Base-by-base conservation (phyloP, 2,797 vertebrate genomes). In the Tolypeutes matacus region DNA sequence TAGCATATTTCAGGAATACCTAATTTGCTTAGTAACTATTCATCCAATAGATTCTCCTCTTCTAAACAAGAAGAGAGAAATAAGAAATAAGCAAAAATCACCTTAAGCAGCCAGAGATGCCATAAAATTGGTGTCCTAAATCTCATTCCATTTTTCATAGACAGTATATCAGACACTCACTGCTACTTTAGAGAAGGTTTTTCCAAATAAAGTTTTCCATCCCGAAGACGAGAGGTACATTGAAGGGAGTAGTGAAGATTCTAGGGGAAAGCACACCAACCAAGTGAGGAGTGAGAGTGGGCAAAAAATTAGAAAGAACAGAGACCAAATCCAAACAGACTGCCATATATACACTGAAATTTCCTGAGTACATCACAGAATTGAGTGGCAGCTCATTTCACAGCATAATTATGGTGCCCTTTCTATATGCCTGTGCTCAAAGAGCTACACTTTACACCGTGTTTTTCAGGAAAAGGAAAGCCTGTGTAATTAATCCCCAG, bases 321-420 rank as follows among this genome's bases (percentile, higher is more conserved):
- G 90, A 84, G 51, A 81, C 39, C 70, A 46, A 91, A 62, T 10
- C 12, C 17, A 93, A 60, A 36, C 4, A 42, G 27, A 86, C 4
- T 67, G 15, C 21, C 20, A 46, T 75, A n/a, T 92, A 46, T 76
- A 90, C 36, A 20, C 46, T 56, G 1, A 84, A 89, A 86, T 90
- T 86, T 92, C n/a, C 81, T 62, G 39, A 90, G 31, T 80, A 51
- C 8, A 39, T 72, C 34, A 69, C 34, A 90, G 27, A 91, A 77
- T 58, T 89, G 53, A 93, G 92, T 88, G 78, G 86, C 51, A 95
- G 34, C 34, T 90, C 23, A 86, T 85, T 78, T 80, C 67, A 39
- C 65, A 92, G 31, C 91, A 93, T 95, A 91, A 80, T 88, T 94
- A 94, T 46, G 85, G 53, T 65, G 53, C 5, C 90, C 49, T 91